A percentile compares a stretch with the other conserved stretches of the same genome.
These are phyloP conservation scores for Cryptoleucopteryx plumbea DNA, from an alignment of 2,113 vertebrate genomes.

Conservation along the genomic window DNA sequence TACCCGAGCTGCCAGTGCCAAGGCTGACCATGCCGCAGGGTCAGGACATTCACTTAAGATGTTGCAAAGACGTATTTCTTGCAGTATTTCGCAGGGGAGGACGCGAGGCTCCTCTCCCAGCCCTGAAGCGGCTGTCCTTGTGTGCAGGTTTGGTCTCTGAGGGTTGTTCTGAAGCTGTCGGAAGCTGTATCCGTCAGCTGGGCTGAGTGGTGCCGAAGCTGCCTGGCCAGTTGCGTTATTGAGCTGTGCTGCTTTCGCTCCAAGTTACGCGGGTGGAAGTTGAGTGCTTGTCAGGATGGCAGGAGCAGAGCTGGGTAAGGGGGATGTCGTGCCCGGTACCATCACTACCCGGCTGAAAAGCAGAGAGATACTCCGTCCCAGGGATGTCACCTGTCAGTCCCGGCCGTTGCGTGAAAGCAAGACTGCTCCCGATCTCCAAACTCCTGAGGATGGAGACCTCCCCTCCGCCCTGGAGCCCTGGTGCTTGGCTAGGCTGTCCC, in stretches of 20 bases:
- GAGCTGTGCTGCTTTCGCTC: not conserved
- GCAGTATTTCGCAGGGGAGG: not conserved
- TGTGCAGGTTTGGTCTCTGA: rapidly evolving
- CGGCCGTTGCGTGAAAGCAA: rapidly evolving
- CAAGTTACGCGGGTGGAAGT: rapidly evolving
- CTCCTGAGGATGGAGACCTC: not conserved
- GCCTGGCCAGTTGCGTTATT: rapidly evolving
- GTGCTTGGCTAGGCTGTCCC: not conserved
- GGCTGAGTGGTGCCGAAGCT: not conserved
- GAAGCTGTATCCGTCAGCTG: not conserved
- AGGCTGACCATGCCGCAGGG: not conserved
- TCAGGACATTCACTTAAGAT: not conserved
- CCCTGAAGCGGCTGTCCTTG: not conserved
- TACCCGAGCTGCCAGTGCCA: not conserved
- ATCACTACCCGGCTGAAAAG: not conserved
- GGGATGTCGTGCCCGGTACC: rapidly evolving
- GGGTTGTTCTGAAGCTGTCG: not conserved
- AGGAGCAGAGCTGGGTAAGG: not conserved
- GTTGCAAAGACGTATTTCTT: not conserved
- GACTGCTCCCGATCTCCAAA: not conserved
- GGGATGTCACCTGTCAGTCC: not conserved
- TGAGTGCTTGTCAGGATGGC: not conserved
- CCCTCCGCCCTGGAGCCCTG: not conserved
- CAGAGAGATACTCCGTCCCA: not conserved
- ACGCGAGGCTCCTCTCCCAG: not conserved